Conservation (phyloP, 2,888 invertebrate genomes). For the Imbricaverruca yamaguchii region DNA sequence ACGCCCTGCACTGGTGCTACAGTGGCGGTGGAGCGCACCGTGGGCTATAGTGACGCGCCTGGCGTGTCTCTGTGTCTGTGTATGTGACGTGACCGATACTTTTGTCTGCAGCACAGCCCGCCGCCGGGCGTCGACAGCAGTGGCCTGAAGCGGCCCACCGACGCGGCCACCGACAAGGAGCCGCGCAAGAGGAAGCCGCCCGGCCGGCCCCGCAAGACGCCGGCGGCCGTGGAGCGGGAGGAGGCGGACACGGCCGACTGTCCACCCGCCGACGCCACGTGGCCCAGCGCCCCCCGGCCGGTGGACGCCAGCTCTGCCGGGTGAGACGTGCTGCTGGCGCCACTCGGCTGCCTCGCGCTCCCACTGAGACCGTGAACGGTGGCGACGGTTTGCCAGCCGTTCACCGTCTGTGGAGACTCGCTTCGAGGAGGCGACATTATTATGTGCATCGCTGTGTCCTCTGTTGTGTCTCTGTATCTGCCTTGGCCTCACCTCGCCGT, state of each 20-base stretch:
- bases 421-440: not conserved
- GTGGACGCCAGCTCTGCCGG: not conserved
- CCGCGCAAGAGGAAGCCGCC: slow-evolving; percentile 4
- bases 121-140: not conserved
- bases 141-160: not conserved
- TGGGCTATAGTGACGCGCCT: too few relatives aligned
- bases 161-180: not conserved
- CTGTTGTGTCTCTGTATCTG: too few relatives aligned
- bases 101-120: too few relatives aligned
- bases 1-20: too few relatives aligned
- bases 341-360: not conserved
- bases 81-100: too few relatives aligned
- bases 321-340: not conserved
- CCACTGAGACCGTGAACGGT: not conserved
- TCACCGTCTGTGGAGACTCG: not conserved
- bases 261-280: not conserved
- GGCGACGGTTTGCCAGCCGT: not conserved
- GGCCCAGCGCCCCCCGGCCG: not conserved
- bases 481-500: too few relatives aligned
- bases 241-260: not conserved
- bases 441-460: too few relatives aligned
- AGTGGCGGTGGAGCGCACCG: too few relatives aligned
- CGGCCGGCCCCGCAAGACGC: not conserved
- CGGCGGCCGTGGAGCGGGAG: not conserved
- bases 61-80: too few relatives aligned